Evolutionary conservation across 1,140 invertebrate genomes (phyloP).

Genomic region (Caligus rogercresseyi): DNA sequence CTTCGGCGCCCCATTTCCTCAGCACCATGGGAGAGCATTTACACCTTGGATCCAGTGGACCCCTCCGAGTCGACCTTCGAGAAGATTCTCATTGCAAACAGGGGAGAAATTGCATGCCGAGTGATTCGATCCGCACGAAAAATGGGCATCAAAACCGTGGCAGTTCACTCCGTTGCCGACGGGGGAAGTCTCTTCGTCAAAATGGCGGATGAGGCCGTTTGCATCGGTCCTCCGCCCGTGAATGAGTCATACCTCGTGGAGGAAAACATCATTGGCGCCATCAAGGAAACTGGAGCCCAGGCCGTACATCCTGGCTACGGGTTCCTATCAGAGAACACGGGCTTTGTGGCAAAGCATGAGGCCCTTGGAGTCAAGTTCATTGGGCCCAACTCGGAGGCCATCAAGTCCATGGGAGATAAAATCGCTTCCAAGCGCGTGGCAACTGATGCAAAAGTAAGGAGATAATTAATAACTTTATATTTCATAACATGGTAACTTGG

Average conservation of each 20-base stretch:
- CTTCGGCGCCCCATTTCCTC: no score
- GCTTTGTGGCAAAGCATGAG: slow-evolving; percentile 42
- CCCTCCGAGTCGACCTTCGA: slow-evolving; percentile 33
- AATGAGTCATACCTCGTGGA: slow-evolving; percentile 46
- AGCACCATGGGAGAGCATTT: slow-evolving; percentile 22
- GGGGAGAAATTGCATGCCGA: slow-evolving; percentile 54
- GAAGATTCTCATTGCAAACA: slow-evolving; percentile 53
- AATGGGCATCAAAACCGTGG: slow-evolving; percentile 53
- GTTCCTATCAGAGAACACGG: slow-evolving; percentile 51
- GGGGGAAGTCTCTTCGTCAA: slow-evolving; percentile 42
- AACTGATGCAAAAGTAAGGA: slow-evolving; percentile 28
- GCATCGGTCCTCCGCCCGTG: slow-evolving; percentile 45
- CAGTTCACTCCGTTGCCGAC: slow-evolving; percentile 51
- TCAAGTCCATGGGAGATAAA: slow-evolving; percentile 53
- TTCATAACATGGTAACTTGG: no score
- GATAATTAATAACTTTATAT: no score
- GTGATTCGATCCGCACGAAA: slow-evolving; percentile 45
- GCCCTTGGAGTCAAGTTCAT: slow-evolving; percentile 23
- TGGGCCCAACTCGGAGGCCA: slow-evolving; percentile 43
- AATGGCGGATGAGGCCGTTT: slow-evolving; percentile 50
- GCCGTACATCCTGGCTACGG: slow-evolving; percentile 47
- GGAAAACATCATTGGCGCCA: slow-evolving; percentile 42
- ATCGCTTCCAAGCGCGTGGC: slow-evolving; percentile 51
- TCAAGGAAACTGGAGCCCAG: slow-evolving; percentile 40
- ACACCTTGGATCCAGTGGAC: slow-evolving; percentile 26